A percentile compares a stretch with the other conserved stretches of the same genome.
phyloP scores from a whole-genome alignment of 2,888 invertebrate species.

The Stenodema calcarata region DNA sequence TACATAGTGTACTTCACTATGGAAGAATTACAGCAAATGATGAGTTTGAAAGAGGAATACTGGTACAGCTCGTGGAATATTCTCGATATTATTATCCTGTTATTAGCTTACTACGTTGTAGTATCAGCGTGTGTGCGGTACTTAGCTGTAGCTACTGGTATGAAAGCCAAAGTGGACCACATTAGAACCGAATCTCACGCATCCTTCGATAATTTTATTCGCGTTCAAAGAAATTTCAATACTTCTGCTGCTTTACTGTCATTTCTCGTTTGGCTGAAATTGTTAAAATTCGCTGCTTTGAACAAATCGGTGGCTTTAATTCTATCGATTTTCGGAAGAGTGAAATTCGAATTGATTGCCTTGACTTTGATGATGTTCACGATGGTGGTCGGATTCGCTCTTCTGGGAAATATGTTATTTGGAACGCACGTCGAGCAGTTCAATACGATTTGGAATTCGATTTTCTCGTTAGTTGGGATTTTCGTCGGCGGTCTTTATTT shows the following conservation, averaged over 20 bases:
- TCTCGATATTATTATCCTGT: not conserved
- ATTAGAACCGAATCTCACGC: not conserved
- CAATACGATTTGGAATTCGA: conserved; percentile 25
- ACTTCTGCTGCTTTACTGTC: not conserved
- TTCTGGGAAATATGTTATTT: conserved; percentile 23
- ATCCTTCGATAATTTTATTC: conserved; percentile 31
- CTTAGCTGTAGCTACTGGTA: not conserved
- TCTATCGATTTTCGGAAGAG: not conserved
- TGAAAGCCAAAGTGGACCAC: conserved; percentile 5
- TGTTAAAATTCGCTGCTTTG: conserved; percentile 27
- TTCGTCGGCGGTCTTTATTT: conserved; percentile 39
- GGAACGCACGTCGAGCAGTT: conserved; percentile 35
- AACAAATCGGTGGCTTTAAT: conserved; percentile 17
- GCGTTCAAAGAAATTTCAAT: conserved; percentile 13
- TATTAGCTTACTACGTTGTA: not conserved
- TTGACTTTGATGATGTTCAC: conserved; percentile 7
- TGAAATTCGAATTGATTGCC: not conserved
- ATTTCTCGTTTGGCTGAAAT: conserved; percentile 40
- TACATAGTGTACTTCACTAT: conserved; percentile 32
- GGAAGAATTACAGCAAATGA: not conserved
- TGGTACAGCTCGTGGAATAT: conserved; percentile 10
- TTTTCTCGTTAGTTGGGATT: conserved; percentile 25
- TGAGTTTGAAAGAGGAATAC: not conserved
- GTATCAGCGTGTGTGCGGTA: not conserved
- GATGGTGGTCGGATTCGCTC: conserved; percentile 12